Base-by-base conservation (phyloP, 2,113 vertebrate species). In the Tachysurus vachellii region DNA sequence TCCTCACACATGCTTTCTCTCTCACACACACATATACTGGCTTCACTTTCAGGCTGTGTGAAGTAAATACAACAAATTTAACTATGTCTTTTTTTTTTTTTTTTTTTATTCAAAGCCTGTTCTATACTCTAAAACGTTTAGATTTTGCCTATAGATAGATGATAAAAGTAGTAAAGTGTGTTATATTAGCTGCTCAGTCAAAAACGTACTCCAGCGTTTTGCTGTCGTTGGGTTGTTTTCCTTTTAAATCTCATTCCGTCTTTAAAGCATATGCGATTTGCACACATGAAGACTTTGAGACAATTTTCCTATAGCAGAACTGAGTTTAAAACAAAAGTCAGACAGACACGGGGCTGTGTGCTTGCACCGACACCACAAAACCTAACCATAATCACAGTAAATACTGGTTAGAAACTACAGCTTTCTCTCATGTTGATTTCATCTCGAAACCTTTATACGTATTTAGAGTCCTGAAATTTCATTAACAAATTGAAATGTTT, bases 1-100 rank as follows among this genome's bases (percentile, higher is more conserved):
- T 84, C 47, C 62, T 57, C 75, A 85, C 76, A 86, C 80, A 86
- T 73, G 8, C 85, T 9, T 21, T 53, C 76, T 62, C 28, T 62
- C 19, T 75, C 66, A 47, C 19, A 70, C 80, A 88, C 19, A 11
- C 83, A 47, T 19, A 76, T 21, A 56, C 44, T n/a, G 6, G 21
- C 21, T 80, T 80, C 75, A 23, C 7, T 59, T 9, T 56, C 28
- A 36, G 23, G 5, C 50, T 47, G 7, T 73, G 36, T 44, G 10
- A 44, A 11, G 36, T 73, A 44, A 36, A 21, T 73, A 68, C 68
- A 42, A 44, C 66, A 17, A 36, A 68, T 31, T 36, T 36, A 31
- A 44, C 3, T 1, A 36, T 19, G 9, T 42, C 31, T 71, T 71
- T 42, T n/a, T n/a, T n/a, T n/a, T n/a, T n/a, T n/a, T n/a, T n/a